Evolutionary conservation across 37 sponge, comb jelly and placozoan genomes (phyloP), one percentile per base, ranked within the genome.

Genomic region (Oscarella lobularis): DNA sequence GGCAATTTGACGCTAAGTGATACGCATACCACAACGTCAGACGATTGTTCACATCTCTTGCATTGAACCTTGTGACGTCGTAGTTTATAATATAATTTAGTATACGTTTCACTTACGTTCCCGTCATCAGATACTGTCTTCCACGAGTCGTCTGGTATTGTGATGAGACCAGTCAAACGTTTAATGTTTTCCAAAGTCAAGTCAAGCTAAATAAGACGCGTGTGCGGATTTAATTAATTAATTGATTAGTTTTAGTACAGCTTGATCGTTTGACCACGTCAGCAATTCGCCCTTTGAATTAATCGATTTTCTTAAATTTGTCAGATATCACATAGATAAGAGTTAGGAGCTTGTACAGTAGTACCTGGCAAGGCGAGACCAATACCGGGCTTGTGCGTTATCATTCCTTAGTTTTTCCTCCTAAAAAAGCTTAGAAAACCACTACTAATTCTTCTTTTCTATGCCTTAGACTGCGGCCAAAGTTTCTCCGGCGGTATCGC

Each of bases 111-210:
- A 20, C 60, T 48, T 48, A 48, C 60, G 9, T 48, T 20, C 9
- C 60, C 20, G 20, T 48, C 60, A 48, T 48, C 60, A 48, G 9
- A 27, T 27, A 48, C 20, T 20, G 60, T 9, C 20, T 48, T 9
- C 60, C 60, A 48, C 60, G n/a, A n/a, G n/a, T n/a, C n/a, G n/a
- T 48, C 60, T 48, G 60, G 20, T 48, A 48, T 20, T 48, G 60
- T 20, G 14, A 48, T 48, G 9, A 48, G 20, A 48, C 14, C 9
- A 27, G 60, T 20, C 60, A 48, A 48, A 9, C 60, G 9, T 9
- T 9, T 27, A 9, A 48, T 48, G 60, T 48, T 48, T 48, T 48
- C 60, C 20, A 48, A 20, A 27, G 60, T 27, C 60, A 48, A 27
- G 9, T 48, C 60, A 48, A 48, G 60, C 60, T 48, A 48, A 9